A percentile compares a stretch with the other conserved stretches of the same genome.
phyloP scores from a whole-genome alignment of 2,113 vertebrate species.

The Poeciliopsis retropinna region DNA sequence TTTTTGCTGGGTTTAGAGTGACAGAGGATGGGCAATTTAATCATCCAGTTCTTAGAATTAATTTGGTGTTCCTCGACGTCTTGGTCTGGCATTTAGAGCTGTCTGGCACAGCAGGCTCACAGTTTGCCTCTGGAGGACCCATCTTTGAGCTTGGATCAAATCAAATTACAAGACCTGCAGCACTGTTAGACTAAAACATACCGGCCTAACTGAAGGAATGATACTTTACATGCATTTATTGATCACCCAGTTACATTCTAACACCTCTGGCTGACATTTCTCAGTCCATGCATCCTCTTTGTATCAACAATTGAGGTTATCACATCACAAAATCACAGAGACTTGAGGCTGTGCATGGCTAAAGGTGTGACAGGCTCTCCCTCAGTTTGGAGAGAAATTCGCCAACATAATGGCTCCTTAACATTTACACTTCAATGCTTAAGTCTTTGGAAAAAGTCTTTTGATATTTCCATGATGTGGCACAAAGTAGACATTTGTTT shows the following conservation, averaged over 20 bases:
- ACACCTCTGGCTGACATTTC: constrained; percentile 44
- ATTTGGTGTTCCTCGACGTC: constrained; percentile 71
- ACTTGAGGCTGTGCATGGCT: constrained; percentile 10
- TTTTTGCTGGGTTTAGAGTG: constrained; percentile 48
- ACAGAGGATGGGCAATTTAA: constrained; percentile 57
- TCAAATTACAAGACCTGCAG: constrained; percentile 2
- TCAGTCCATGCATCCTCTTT: constrained; percentile 17
- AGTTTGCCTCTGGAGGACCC: constrained; percentile 34
- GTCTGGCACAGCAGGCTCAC: constrained; percentile 55
- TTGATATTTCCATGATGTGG: background rate
- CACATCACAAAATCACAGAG: background rate
- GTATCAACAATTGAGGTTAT: constrained; percentile 10
- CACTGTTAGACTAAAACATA: constrained; percentile 12
- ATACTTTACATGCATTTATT: constrained; percentile 20
- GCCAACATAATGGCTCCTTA: constrained; percentile 17
- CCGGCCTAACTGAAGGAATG: constrained; percentile 14
- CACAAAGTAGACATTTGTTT: background rate
- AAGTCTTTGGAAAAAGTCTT: constrained; percentile 6
- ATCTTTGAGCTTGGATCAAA: background rate
- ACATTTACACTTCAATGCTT: constrained; percentile 6
- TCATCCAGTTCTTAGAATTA: constrained; percentile 62
- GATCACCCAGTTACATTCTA: background rate
- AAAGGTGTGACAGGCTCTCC: constrained; percentile 6
- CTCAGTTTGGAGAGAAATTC: constrained; percentile 21
- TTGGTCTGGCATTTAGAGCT: constrained; percentile 26